Conservation (phyloP, 2,797 vertebrate species). For the Poeciliopsis turneri region DNA sequence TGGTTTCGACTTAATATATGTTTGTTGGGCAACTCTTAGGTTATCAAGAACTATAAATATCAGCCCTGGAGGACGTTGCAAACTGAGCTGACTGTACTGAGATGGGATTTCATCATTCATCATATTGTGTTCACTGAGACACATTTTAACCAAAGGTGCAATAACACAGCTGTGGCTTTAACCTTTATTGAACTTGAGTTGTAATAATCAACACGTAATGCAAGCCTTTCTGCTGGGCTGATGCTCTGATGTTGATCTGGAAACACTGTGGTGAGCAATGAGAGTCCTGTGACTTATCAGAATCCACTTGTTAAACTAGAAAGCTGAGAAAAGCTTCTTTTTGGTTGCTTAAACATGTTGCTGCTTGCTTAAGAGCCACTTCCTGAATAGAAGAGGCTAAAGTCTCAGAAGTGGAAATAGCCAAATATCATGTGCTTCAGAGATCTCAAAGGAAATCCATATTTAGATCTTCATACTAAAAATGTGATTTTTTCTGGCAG, state of each 20-base stretch:
- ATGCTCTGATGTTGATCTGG: background rate
- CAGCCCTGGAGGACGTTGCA: background rate
- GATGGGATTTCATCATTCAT: slow-evolving; percentile 17
- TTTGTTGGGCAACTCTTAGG: background rate
- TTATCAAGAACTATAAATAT: background rate
- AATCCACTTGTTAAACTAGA: background rate
- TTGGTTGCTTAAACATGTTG: slow-evolving; percentile 10
- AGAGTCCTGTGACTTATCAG: background rate
- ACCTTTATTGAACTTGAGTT: background rate
- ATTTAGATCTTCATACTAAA: slow-evolving; percentile 41
- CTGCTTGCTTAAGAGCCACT: slow-evolving; percentile 54
- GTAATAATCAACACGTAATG: background rate
- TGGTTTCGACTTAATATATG: background rate
- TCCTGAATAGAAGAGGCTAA: slow-evolving; percentile 59
- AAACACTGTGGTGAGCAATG: background rate
- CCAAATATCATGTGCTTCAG: slow-evolving; percentile 35
- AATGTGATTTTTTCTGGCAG: slow-evolving; percentile 9
- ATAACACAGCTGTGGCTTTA: background rate
- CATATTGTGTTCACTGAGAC: background rate
- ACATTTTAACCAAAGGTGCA: background rate
- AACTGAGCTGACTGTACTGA: background rate
- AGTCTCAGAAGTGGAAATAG: slow-evolving; percentile 50
- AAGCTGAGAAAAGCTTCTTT: background rate
- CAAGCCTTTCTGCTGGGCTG: background rate
- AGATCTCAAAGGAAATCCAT: slow-evolving; percentile 49